Conservation (phyloP, 2,797 vertebrate species). For the Zenarchopterus dispar region DNA sequence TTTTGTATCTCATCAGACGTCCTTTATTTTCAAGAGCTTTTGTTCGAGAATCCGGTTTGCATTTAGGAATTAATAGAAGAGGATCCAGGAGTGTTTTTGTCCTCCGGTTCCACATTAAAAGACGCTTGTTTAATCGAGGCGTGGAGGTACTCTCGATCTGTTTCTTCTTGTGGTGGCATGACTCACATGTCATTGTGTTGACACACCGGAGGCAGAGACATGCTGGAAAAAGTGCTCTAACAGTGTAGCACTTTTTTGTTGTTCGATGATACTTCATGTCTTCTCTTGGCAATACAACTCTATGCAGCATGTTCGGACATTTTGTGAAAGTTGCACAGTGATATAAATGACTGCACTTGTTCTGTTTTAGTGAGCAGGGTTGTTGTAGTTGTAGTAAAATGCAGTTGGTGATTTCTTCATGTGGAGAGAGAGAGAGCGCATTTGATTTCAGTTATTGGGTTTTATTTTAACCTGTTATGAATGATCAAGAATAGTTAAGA, state of each 20-base stretch:
- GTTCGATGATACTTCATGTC: not conserved
- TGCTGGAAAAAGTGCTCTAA: conserved; percentile 17
- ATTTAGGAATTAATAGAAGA: not conserved
- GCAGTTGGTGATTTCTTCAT: not conserved
- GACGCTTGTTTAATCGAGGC: conserved; percentile 24
- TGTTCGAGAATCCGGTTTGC: not conserved
- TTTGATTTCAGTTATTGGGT: not conserved
- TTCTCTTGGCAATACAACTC: not conserved
- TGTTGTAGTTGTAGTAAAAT: too few relatives aligned
- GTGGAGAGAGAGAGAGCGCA: not conserved
- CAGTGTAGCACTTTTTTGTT: not conserved
- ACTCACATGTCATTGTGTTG: conserved; percentile 34
- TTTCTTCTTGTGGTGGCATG: conserved; percentile 18
- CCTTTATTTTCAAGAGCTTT: conserved; percentile 10
- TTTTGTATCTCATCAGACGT: not conserved
- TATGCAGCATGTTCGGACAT: too few relatives aligned
- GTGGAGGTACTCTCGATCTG: conserved; percentile 9
- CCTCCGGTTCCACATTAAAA: not conserved
- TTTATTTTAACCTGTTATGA: too few relatives aligned
- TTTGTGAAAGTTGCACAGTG: too few relatives aligned
- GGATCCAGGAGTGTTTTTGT: not conserved
- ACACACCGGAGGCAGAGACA: conserved; percentile 8
- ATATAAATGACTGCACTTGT: too few relatives aligned
- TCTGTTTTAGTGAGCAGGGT: too few relatives aligned
- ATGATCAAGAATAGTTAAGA: not conserved